Evolutionary conservation across 2,797 vertebrate genomes (phyloP), one percentile per base, ranked within the genome.

Genomic region (Mormyrus proboscirostris): DNA sequence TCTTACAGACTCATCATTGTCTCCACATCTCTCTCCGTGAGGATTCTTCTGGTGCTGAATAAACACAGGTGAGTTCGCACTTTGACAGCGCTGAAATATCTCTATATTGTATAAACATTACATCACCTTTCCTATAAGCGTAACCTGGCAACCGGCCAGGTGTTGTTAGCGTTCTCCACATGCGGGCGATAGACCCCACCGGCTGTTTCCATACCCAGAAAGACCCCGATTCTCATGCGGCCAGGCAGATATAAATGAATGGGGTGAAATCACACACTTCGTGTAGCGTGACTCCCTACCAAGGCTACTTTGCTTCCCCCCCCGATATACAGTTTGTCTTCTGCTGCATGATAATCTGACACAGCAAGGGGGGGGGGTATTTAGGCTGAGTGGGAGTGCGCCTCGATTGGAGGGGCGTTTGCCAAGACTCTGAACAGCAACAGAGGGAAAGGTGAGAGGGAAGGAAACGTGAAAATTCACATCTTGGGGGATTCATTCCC

Each of bases 61-160:
- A 95, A 94, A 94, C 90, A 92, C 95, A 96, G 95, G 95, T 96
- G 95, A 96, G 93, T 93, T 93, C 88, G 91, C 91, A 92, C 92
- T 93, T 92, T 96, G 94, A 96, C 95, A 95, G 94, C 90, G 90
- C 92, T 94, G 92, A 95, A 95, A 94, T 95, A 94, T 93, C 92
- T 93, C 94, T 94, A 93, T 95, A 93, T 94, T 95, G 94, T 95
- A 95, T 91, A 96, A 96, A 96, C 95, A 95, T 95, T 95, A 95
- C 94, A 94, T 96, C 94, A 96, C 85, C 92, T 89, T 55, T 69
- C 88, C 92, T 91, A 93, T 95, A 95, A 94, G 94, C 92, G 91
- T 88, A 50, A 92, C 93, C 93, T 95, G 94, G 94, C 94, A 95
- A 93, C 91, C 92, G 90, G 94, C 92, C 95, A 94, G 86, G 38